These are phyloP conservation scores for Heteractis magnifica DNA, from an alignment of 92 coral and sea anemone genomes.

Conservation along the genomic window DNA sequence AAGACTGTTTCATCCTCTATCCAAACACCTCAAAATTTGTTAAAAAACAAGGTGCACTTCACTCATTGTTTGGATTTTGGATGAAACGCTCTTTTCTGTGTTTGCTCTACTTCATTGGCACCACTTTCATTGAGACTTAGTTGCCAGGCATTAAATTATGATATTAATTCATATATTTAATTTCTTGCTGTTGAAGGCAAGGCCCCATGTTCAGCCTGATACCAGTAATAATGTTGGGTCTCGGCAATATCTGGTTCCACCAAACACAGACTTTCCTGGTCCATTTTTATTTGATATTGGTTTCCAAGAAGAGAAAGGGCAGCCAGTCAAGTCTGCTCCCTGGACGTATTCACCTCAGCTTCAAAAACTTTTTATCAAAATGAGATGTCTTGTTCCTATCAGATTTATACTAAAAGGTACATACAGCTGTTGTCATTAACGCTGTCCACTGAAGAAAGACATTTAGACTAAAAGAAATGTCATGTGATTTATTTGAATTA, in stretches of 20 bases:
- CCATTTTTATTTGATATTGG: conserved; percentile 52
- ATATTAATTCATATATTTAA: too few species aligned
- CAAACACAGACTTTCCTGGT: conserved; percentile 79
- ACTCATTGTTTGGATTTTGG: too few species aligned
- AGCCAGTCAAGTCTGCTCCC: conserved; percentile 82
- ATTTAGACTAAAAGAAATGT: too few species aligned
- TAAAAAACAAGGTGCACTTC: too few species aligned
- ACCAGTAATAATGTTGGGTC: background rate
- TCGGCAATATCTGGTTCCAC: conserved; percentile 21
- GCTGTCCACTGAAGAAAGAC: background rate
- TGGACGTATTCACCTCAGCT: conserved; percentile 80
- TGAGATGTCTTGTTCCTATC: conserved; percentile 75
- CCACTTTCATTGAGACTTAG: too few species aligned
- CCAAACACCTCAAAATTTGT: too few species aligned
- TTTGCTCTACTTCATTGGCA: too few species aligned
- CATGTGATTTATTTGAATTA: too few species aligned
- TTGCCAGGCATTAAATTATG: too few species aligned
- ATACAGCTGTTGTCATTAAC: background rate
- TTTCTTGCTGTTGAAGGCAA: background rate
- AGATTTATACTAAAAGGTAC: conserved; percentile 31
- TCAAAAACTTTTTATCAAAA: conserved; percentile 76
- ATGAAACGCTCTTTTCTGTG: too few species aligned
- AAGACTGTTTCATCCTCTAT: too few species aligned
- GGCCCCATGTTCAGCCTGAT: background rate
- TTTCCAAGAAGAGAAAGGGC: conserved; percentile 63